Evolutionary conservation across 2,113 vertebrate genomes (phyloP).

Genomic region (Dascyllus trimaculatus): DNA sequence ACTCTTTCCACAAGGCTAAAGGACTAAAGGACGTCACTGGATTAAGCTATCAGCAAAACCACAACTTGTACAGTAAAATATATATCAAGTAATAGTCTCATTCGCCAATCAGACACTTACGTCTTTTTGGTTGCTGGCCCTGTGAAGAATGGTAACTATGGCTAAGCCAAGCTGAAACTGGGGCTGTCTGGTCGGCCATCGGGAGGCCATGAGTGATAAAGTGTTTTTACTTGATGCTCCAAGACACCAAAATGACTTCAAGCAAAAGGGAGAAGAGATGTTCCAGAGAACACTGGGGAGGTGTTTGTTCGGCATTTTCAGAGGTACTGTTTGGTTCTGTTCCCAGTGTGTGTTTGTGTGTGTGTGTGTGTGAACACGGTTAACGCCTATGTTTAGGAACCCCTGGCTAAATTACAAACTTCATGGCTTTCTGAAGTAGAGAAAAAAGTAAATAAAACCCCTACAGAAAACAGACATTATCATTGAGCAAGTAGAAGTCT

Average conservation of each 20-base stretch:
- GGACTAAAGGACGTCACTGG: neutral
- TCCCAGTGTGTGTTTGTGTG: neutral
- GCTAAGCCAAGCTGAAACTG: constrained; percentile 20
- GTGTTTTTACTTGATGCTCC: constrained; percentile 58
- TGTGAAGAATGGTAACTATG: constrained; percentile 12
- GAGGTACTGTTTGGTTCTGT: constrained; percentile 63
- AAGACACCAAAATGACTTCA: constrained; percentile 57
- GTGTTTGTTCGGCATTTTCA: constrained; percentile 65
- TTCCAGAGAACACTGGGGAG: constrained; percentile 71
- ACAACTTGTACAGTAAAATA: neutral
- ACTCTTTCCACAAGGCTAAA: neutral
- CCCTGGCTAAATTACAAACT: neutral
- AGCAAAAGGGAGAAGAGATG: constrained; percentile 72
- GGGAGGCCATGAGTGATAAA: constrained; percentile 56
- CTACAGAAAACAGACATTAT: too few species aligned
- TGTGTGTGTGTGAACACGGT: neutral
- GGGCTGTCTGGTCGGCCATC: neutral
- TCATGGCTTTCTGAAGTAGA: neutral
- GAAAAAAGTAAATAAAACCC: neutral
- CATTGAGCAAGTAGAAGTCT: too few species aligned
- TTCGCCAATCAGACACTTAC: neutral
- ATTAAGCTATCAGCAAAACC: neutral
- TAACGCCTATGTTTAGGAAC: neutral
- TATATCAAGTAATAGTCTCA: neutral
- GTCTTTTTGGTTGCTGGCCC: neutral